phyloP scores from a whole-genome alignment of 1,140 invertebrate genomes.

The Lepidotrigona ventralis region DNA sequence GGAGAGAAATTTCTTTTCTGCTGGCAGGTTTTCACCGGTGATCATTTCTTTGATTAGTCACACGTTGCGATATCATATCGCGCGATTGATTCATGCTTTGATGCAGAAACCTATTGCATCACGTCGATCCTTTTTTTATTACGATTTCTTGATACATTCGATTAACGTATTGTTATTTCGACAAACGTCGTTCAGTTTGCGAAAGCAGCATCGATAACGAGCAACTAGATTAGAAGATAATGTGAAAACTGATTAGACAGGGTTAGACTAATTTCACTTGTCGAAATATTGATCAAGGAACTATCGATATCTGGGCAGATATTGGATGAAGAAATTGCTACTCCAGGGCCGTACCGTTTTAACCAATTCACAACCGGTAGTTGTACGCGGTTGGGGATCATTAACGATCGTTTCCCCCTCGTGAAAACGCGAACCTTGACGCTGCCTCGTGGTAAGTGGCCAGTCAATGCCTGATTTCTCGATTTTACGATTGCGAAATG shows the following conservation, averaged over 20 bases:
- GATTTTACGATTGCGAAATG: constrained; percentile 47
- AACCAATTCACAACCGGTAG: constrained; percentile 50
- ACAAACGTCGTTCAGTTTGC: background rate
- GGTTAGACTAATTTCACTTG: constrained; percentile 1
- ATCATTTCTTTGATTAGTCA: constrained; percentile 26
- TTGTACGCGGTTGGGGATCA: constrained; percentile 32
- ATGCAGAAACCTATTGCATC: background rate
- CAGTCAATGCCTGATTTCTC: constrained; percentile 33
- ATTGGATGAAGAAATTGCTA: constrained; percentile 43
- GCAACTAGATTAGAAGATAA: background rate
- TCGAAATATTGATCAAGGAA: constrained; percentile 12
- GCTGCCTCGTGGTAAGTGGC: background rate
- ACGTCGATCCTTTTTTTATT: background rate
- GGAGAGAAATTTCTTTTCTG: constrained; percentile 7
- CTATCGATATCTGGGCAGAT: constrained; percentile 15
- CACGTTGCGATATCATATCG: background rate
- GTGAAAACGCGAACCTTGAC: constrained; percentile 47
- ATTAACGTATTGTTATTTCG: background rate
- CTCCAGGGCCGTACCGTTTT: constrained; percentile 49
- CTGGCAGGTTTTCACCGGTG: background rate
- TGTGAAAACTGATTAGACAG: background rate
- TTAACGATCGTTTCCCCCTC: constrained; percentile 57
- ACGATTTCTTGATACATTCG: background rate
- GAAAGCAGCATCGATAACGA: background rate
- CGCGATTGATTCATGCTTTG: background rate